These are phyloP conservation scores for Neoaliturus tenellus DNA, from an alignment of 2,888 invertebrate species.

Conservation along the genomic window DNA sequence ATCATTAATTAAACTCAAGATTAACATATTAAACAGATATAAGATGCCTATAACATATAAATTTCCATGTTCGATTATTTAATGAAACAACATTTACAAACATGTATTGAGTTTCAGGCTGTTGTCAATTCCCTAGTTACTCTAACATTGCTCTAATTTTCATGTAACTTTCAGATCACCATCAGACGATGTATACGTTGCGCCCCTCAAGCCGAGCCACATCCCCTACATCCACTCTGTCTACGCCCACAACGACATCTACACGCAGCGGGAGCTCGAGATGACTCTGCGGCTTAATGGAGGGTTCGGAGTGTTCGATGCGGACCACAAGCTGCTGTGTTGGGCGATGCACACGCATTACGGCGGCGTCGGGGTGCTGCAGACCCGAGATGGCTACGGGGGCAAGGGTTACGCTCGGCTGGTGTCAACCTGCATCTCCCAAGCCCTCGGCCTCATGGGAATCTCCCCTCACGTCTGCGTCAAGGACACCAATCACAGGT, in stretches of 20 bases:
- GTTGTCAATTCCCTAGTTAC: too few relatives aligned
- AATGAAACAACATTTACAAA: too few relatives aligned
- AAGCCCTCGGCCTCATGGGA: constrained; percentile 32
- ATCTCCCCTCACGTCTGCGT: constrained; percentile 49
- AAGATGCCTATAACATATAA: too few relatives aligned
- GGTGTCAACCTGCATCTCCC: constrained; percentile 25
- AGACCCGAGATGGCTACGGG: constrained; percentile 31
- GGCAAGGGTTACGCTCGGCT: constrained; percentile 54
- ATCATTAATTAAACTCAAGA: too few relatives aligned
- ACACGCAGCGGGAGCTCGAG: constrained; percentile 50
- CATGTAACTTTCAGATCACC: constrained; percentile 20
- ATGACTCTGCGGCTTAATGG: constrained; percentile 47
- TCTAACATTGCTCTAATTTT: too few relatives aligned
- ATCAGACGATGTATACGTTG: constrained; percentile 39
- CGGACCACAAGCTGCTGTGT: constrained; percentile 41
- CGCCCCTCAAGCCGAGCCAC: constrained; percentile 14
- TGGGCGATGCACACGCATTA: constrained; percentile 58
- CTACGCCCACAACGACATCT: constrained; percentile 57
- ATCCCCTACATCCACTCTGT: constrained; percentile 54
- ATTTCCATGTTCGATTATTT: too few relatives aligned
- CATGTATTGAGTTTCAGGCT: too few relatives aligned
- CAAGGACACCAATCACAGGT: constrained; percentile 43
- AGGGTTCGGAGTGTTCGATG: constrained; percentile 49
- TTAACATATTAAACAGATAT: too few relatives aligned
- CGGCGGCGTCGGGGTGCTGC: constrained; percentile 56